Base-by-base conservation (phyloP, 2,888 invertebrate species). In the Callyntrura sp. region DNA sequence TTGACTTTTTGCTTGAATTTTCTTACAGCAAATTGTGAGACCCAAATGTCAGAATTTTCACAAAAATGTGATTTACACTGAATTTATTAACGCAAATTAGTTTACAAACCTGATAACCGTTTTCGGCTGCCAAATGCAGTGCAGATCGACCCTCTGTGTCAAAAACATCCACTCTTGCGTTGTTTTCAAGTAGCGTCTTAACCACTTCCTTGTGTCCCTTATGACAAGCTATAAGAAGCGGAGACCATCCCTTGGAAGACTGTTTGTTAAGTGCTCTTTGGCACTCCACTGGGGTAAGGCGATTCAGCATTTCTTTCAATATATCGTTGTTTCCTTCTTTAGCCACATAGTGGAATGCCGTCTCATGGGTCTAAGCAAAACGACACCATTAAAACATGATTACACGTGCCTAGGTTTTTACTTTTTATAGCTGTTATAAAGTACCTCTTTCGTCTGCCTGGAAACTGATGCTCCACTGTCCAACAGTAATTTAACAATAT, bases 261-360 rank as follows among this genome's bases (percentile, higher is more conserved):
- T 99, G 99, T 94, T 97, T 97, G 94, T 99, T 99, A 93, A 99
- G 96, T 0, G 98, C 98, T 94, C 97, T 97, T 94, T 98, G 98
- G n/a, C 98, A 96, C 92, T 98, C 98, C 0, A 97, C 97, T 0
- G 98, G 96, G 12, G 97, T 96, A 96, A 99, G 97, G 94, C 98
- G 97, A 62, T 97, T 96, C 65, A 99, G 97, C 96, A 99, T 99
- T 94, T 99, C 99, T 93, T 97, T 96, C 93, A 99, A 95, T 5
- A 99, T 97, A 93, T 98, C 98, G 94, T 98, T 98, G 95, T 99
- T 99, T 23, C 99, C 99, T 5, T 98, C 98, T 99, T 98, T 96
- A 0, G 99, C 98, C 94, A 98, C 98, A 94, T 98, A 97, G 94
- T 99, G 99, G 94, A 99, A 97, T 0, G 98, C 98, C 0, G 99